Evolutionary conservation across 1,140 invertebrate species (phyloP), one percentile per base, ranked within the genome.

Genomic region (Bicyclus anynana): DNA sequence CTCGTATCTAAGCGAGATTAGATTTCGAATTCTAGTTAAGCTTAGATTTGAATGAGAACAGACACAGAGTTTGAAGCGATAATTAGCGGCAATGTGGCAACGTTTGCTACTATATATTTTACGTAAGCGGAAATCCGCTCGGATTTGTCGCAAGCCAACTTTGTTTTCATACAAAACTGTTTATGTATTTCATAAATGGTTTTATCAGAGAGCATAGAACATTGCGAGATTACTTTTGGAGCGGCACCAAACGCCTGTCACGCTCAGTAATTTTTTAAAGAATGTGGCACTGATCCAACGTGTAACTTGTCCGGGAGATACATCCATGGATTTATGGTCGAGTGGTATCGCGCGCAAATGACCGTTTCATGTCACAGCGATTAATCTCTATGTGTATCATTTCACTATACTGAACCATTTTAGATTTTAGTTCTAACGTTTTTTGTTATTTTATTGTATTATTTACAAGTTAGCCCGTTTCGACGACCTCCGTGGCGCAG

Each of bases 261-360:
- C 18, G 40, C 14, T 18, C 40, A n/a, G 18, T 44, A 44, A 38
- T 44, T 44, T 44, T 44, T 44, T 44, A 44, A 44, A 44, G 40
- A 44, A 20, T n/a, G 16, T 44, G 40, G 40, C 40, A 20, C 40
- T 44, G 38, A 42, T 42, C 17, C 40, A 44, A 44, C 40, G 40
- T 44, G 40, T 44, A 44, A 44, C 40, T 20, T 44, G 40, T 44
- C 40, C 40, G 12, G 40, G 17, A 44, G 40, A 44, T 44, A 44
- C 40, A 44, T 44, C n/a, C 40, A 44, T 44, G 40, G 40, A 44
- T 44, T 44, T 44, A 44, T 44, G 40, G 16, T 18, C 40, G n/a
- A 20, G 40, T 18, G 40, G 40, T 20, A 44, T 20, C 13, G 17
- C 17, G 18, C 40, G 40, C 13, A 44, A 44, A 44, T 44, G 40